A percentile compares a stretch with the other conserved stretches of the same genome.
Conservation (phyloP, 2,113 vertebrate species). For the Dipodomys spectabilis region DNA sequence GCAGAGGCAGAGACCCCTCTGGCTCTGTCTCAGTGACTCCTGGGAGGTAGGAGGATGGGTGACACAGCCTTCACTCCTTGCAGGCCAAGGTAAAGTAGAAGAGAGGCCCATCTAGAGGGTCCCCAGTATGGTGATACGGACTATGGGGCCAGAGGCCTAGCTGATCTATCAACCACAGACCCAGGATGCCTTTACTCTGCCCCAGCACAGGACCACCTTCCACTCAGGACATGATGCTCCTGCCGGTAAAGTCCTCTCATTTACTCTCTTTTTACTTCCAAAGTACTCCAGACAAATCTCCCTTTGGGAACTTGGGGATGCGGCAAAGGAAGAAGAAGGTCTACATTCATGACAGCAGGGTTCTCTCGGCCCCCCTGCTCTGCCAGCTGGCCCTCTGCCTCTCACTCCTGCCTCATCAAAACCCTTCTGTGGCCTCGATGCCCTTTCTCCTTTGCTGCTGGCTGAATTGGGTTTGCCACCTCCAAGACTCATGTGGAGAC, state of each 20-base stretch:
- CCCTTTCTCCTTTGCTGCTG: neutral
- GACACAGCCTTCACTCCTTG: neutral
- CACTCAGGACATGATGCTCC: neutral
- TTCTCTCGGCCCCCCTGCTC: neutral
- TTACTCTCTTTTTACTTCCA: neutral
- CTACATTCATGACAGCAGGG: neutral
- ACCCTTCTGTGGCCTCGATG: accelerated
- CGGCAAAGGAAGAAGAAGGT: neutral
- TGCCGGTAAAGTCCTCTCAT: neutral
- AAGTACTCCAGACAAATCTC: neutral
- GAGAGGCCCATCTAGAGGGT: neutral
- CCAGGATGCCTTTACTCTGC: neutral
- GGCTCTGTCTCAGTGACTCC: neutral
- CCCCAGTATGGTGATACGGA: too few relatives aligned
- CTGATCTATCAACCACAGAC: neutral
- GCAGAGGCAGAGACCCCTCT: neutral
- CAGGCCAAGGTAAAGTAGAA: neutral
- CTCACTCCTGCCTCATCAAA: too few relatives aligned
- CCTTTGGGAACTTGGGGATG: neutral
- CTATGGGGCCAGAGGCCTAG: neutral
- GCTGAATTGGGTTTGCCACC: neutral
- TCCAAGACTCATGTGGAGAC: neutral
- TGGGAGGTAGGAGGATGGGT: neutral
- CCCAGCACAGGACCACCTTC: neutral
- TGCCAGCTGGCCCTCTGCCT: neutral